phyloP scores from a whole-genome alignment of 2,113 vertebrate species.

The Salvelinus sp. region DNA sequence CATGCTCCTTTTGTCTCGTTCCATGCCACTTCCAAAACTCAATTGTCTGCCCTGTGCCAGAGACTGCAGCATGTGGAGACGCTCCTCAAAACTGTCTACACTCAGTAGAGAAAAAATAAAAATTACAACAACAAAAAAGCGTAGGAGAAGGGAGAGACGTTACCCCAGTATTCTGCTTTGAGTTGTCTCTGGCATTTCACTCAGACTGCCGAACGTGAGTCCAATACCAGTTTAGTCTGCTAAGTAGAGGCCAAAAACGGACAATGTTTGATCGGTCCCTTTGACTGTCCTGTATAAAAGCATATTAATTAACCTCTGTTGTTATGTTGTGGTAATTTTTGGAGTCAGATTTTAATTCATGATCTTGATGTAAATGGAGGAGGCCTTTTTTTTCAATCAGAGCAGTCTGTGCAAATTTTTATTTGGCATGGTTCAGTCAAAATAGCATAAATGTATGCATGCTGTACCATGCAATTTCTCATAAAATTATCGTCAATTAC shows the following conservation, averaged over 20 bases:
- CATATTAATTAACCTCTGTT: slow-evolving; percentile 31
- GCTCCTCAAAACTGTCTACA: slow-evolving; percentile 37
- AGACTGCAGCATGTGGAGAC: slow-evolving; percentile 55
- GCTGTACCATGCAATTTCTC: slow-evolving; percentile 31
- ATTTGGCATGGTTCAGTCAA: slow-evolving; percentile 40
- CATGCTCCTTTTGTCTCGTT: slow-evolving; percentile 10
- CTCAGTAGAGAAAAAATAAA: neutral
- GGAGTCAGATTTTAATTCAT: slow-evolving; percentile 25
- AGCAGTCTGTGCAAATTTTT: slow-evolving; percentile 28
- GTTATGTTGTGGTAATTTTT: slow-evolving; percentile 8
- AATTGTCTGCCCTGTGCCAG: slow-evolving; percentile 55
- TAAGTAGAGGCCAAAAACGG: slow-evolving; percentile 8
- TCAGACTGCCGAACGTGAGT: slow-evolving; percentile 18
- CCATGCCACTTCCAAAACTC: slow-evolving; percentile 62
- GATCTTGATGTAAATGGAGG: slow-evolving; percentile 44
- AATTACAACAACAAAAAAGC: slow-evolving; percentile 25
- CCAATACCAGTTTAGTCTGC: slow-evolving; percentile 22
- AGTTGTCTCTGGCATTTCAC: slow-evolving; percentile 29
- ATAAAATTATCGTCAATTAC: slow-evolving; percentile 56
- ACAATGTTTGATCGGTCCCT: slow-evolving; percentile 2
- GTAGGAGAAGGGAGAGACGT: slow-evolving; percentile 18
- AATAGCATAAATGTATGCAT: slow-evolving; percentile 32
- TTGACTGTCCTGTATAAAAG: slow-evolving; percentile 4
- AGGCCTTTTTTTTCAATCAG: slow-evolving; percentile 15
- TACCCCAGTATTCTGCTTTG: slow-evolving; percentile 16